Evolutionary conservation across 2,888 invertebrate genomes (phyloP).

Genomic region (Aromia moschata): DNA sequence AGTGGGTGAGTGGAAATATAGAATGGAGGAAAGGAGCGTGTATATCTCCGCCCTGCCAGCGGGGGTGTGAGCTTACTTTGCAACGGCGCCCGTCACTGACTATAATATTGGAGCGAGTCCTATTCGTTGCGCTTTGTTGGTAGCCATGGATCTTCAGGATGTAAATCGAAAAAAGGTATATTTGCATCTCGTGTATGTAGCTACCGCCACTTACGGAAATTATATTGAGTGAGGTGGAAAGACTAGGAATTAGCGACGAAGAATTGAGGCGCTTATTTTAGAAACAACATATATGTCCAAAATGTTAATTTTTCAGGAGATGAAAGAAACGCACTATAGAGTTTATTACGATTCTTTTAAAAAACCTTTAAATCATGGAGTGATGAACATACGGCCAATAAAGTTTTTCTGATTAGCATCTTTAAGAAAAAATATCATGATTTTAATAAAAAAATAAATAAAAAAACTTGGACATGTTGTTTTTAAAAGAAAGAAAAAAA

Average conservation of each 20-base stretch:
- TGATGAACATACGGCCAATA: too few species aligned
- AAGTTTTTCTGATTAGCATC: too few species aligned
- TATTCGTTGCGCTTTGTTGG: conserved; percentile 56
- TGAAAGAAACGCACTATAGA: too few species aligned
- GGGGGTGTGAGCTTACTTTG: conserved; percentile 34
- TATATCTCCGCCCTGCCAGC: conserved; percentile 44
- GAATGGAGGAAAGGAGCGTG: conserved; percentile 27
- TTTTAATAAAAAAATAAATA: too few species aligned
- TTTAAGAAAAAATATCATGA: too few species aligned
- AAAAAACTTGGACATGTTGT: too few species aligned
- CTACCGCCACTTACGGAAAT: conserved; percentile 34
- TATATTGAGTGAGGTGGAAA: conserved; percentile 31
- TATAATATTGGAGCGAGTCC: conserved; percentile 57
- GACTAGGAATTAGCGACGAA: conserved; percentile 35
- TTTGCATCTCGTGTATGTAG: conserved; percentile 13
- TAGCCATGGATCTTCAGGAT: conserved; percentile 47
- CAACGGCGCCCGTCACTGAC: conserved; percentile 52
- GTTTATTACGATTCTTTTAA: too few species aligned
- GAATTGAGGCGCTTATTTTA: conserved; percentile 23
- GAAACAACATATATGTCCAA: too few species aligned
- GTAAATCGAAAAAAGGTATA: conserved; percentile 32
- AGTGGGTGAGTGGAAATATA: conserved; percentile 18
- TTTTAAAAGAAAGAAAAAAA: too few species aligned
- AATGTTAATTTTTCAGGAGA: too few species aligned
- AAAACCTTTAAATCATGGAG: too few species aligned